phyloP scores from a whole-genome alignment of 1,140 invertebrate genomes.

The Drosophila chauvacae region DNA sequence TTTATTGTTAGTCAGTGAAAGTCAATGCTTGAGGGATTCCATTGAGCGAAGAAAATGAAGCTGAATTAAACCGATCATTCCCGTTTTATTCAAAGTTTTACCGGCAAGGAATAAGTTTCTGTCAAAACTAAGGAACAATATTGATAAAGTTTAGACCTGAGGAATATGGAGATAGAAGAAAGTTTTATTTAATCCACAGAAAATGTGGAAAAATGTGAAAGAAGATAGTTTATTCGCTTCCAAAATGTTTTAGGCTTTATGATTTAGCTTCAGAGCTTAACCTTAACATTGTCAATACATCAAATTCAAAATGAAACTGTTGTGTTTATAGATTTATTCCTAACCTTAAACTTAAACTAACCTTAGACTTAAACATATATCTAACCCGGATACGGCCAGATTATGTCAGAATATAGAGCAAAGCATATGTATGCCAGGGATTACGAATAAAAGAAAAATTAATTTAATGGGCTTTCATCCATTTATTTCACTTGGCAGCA shows the following conservation, averaged over 20 bases:
- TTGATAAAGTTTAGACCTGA: not conserved
- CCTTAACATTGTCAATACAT: too few species aligned
- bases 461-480: constrained; percentile 52
- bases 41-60: not conserved
- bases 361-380: not conserved
- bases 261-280: not conserved
- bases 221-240: not conserved
- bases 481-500: constrained; percentile 46
- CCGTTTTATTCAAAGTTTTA: not conserved
- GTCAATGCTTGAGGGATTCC: constrained; percentile 8
- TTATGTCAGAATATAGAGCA: constrained; percentile 35
- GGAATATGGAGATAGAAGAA: not conserved
- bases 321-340: not conserved
- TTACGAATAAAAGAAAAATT: constrained; percentile 52
- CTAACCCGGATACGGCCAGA: constrained; percentile 33
- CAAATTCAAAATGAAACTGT: not conserved
- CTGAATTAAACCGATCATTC: not conserved
- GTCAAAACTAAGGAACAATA: not conserved
- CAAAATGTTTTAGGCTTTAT: not conserved
- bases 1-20: constrained; percentile 30
- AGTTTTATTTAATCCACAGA: too few species aligned
- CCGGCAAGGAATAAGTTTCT: not conserved
- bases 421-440: constrained; percentile 10
- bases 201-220: too few species aligned
- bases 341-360: not conserved